Conservation (phyloP, 2,113 vertebrate genomes). For the Cavia porcellus region DNA sequence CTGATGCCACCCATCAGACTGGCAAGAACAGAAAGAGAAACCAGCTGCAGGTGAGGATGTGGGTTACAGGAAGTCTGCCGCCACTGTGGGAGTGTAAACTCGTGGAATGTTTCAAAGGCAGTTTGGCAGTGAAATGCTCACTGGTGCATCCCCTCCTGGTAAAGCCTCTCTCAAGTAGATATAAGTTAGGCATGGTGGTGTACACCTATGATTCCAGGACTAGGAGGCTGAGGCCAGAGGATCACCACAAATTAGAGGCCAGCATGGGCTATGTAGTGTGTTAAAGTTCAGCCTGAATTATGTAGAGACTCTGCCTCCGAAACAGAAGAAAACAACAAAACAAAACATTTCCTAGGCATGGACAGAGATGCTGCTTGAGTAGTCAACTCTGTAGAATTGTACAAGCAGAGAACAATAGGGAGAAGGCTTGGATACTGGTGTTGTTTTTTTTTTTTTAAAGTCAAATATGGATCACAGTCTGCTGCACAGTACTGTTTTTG, state of each 20-base stretch:
- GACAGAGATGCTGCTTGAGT: neutral
- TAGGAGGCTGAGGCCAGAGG: neutral
- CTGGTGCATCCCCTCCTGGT: neutral
- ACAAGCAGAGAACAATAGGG: neutral
- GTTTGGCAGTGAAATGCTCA: neutral
- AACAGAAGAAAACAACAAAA: neutral
- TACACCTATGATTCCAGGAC: neutral
- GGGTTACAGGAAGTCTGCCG: neutral
- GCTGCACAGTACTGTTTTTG: neutral
- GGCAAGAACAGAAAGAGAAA: neutral
- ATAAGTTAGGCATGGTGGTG: neutral
- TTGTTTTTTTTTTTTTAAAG: too few relatives aligned
- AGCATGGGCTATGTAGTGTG: neutral
- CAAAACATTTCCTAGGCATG: neutral
- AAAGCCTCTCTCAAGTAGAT: neutral
- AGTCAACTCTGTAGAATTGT: neutral
- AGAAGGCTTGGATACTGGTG: rapidly evolving
- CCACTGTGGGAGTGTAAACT: too few relatives aligned
- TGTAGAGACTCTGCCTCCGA: neutral
- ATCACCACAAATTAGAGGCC: neutral
- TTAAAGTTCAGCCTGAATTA: neutral
- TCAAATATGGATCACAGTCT: neutral
- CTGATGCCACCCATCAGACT: neutral
- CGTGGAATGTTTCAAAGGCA: neutral
- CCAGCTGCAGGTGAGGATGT: neutral